These are phyloP conservation scores for Amorpha juglandis DNA, from an alignment of 2,888 invertebrate genomes.

Conservation along the genomic window DNA sequence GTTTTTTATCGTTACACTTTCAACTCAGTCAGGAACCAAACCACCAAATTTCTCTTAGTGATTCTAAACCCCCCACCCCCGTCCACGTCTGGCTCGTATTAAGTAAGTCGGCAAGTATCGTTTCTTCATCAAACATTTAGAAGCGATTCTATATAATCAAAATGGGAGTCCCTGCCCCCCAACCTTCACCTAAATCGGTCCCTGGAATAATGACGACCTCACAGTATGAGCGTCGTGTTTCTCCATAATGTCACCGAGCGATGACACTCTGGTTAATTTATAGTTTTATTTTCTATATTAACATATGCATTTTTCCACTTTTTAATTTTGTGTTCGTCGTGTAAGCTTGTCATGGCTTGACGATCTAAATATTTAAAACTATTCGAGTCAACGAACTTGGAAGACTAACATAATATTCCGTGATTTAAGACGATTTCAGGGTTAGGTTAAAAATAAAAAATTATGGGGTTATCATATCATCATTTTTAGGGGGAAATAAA, in stretches of 20 bases:
- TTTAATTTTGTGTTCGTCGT: slow-evolving; percentile 1
- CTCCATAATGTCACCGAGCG: slow-evolving; percentile 37
- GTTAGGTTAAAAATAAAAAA: too few species aligned
- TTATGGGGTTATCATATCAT: too few species aligned
- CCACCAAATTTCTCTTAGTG: too few species aligned
- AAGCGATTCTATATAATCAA: not conserved
- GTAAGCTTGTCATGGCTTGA: slow-evolving; percentile 14
- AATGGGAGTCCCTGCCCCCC: not conserved
- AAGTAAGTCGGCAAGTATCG: too few species aligned
- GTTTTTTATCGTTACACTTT: too few species aligned
- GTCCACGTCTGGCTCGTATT: too few species aligned
- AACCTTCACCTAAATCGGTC: slow-evolving; percentile 16
- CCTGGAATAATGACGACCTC: slow-evolving; percentile 32
- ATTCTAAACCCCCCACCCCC: not conserved
- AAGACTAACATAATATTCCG: not conserved
- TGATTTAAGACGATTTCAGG: not conserved
- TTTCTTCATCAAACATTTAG: too few species aligned
- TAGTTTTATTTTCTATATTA: slow-evolving; percentile 35
- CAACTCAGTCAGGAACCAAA: too few species aligned
- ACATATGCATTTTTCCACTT: slow-evolving; percentile 27
- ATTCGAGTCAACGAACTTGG: slow-evolving; percentile 7
- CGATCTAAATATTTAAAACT: not conserved
- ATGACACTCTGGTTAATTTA: slow-evolving; percentile 42
- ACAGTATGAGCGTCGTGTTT: slow-evolving; percentile 33
- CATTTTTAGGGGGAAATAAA: too few species aligned